phyloP scores from a whole-genome alignment of 2,113 vertebrate genomes.

The Nymphicus hollandicus region DNA sequence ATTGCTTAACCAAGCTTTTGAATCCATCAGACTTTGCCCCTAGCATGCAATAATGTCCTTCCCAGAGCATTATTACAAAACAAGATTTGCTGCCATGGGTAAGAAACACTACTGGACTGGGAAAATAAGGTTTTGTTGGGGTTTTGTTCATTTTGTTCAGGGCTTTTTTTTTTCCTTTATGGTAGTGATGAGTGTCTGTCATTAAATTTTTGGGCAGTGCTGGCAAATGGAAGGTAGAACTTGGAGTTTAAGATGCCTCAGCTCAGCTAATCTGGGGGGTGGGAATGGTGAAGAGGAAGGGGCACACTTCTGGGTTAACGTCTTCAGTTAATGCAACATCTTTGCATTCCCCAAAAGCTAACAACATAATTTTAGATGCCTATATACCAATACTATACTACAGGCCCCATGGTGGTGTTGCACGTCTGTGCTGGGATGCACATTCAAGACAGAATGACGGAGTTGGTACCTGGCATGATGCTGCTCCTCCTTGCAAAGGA shows the following conservation, averaged over 20 bases:
- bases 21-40: conserved; percentile 31
- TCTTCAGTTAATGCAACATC: neutral
- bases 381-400: neutral
- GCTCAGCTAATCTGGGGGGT: neutral
- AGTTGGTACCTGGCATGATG: neutral
- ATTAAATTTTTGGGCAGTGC: neutral
- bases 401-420: neutral
- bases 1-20: neutral
- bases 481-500: neutral
- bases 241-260: neutral
- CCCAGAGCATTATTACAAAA: neutral
- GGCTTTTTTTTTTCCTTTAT: neutral
- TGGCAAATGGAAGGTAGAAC: neutral
- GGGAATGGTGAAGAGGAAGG: neutral
- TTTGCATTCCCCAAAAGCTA: neutral
- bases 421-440: rapidly evolving
- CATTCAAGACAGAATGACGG: neutral
- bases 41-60: neutral
- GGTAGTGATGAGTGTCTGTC: neutral
- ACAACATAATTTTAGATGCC: neutral
- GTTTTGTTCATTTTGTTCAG: neutral
- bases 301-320: neutral
- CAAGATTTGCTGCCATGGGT: neutral
- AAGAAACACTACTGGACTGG: neutral
- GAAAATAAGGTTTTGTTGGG: neutral